These are phyloP conservation scores for Pygocentrus nattereri DNA, from an alignment of 2,797 vertebrate species.

Conservation along the genomic window DNA sequence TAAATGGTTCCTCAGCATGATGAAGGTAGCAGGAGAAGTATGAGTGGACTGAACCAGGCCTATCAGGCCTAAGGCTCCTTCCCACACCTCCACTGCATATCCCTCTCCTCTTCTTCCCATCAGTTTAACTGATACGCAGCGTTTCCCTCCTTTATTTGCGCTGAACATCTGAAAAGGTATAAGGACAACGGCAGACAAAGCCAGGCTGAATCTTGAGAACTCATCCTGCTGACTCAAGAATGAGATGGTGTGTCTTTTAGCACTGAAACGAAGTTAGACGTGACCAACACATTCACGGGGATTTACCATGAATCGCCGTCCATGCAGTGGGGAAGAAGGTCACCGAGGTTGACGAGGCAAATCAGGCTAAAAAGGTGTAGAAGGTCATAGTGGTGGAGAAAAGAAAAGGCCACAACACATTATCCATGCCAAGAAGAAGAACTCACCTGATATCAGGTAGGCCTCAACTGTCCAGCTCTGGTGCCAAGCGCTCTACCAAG, in stretches of 20 bases:
- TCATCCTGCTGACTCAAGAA: background rate
- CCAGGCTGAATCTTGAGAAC: background rate
- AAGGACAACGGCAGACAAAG: background rate
- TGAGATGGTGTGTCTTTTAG: background rate
- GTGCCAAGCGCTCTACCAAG: conserved; percentile 20
- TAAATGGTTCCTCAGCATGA: background rate
- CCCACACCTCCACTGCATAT: background rate
- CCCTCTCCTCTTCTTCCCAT: background rate
- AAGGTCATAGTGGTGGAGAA: background rate
- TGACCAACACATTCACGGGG: background rate
- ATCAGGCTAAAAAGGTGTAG: conserved; percentile 3
- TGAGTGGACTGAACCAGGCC: conserved; percentile 4
- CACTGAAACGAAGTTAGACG: background rate
- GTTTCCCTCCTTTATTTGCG: background rate
- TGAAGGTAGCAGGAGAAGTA: conserved; percentile 4
- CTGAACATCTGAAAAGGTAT: background rate
- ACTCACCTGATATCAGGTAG: conserved; percentile 56
- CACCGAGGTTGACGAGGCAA: background rate
- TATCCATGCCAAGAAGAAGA: conserved; percentile 22
- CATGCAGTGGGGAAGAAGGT: background rate
- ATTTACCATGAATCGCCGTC: background rate
- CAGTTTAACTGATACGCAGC: background rate
- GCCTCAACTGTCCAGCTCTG: conserved; percentile 42
- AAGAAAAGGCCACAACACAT: conserved; percentile 26
- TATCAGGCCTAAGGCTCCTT: background rate